Evolutionary conservation across 2,797 vertebrate species (phyloP).

Genomic region (Falco peregrinus): DNA sequence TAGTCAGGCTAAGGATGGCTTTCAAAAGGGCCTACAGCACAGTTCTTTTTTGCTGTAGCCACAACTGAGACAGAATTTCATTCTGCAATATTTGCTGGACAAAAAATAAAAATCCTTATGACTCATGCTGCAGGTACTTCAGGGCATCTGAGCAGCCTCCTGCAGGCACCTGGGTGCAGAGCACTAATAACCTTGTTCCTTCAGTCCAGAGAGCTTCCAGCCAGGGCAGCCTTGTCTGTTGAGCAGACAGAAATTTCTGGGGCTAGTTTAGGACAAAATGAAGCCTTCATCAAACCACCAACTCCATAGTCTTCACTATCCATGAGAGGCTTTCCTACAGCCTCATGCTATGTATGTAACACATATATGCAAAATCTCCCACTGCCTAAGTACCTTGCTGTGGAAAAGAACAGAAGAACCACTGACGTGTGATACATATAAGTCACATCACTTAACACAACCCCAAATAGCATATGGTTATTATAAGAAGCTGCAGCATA

Average conservation of each 20-base stretch:
- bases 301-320: background rate
- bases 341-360: background rate
- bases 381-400: background rate
- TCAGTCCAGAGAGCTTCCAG: background rate
- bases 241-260: background rate
- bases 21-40: background rate
- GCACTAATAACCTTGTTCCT: background rate
- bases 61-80: background rate
- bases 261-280: background rate
- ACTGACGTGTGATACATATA: background rate
- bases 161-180: background rate
- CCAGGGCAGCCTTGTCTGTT: background rate
- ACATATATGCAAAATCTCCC: background rate
- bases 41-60: background rate
- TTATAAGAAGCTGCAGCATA: background rate
- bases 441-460: background rate
- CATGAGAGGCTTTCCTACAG: background rate
- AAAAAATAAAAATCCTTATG: background rate
- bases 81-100: background rate
- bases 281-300: background rate
- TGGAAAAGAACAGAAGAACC: constrained; percentile 6
- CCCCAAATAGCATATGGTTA: background rate
- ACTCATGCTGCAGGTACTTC: background rate
- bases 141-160: background rate
- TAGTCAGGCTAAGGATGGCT: background rate